Conservation (phyloP, 2,888 invertebrate genomes). For the Dryocosmus kuriphilus region DNA sequence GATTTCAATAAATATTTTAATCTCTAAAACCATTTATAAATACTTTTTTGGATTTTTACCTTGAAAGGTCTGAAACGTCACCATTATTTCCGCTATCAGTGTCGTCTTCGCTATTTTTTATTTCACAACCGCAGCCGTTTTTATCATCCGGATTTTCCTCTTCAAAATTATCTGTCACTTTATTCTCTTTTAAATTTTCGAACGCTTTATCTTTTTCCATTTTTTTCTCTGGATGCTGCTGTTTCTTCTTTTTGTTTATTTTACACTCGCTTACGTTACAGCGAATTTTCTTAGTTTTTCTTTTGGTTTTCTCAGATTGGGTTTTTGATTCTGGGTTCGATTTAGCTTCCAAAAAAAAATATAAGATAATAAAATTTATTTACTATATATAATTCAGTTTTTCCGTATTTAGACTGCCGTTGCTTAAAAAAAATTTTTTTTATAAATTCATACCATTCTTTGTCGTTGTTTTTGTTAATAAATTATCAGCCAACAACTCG, state of each 20-base stretch:
- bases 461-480: background rate
- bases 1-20: too few species aligned
- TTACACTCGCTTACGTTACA: background rate
- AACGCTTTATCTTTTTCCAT: background rate
- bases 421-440: too few species aligned
- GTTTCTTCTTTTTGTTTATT: background rate
- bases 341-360: background rate
- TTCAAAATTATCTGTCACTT: background rate
- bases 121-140: background rate
- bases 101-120: background rate
- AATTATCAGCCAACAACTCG: conserved; percentile 11
- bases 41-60: background rate
- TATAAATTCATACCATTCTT: background rate
- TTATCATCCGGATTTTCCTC: background rate
- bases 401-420: background rate
- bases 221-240: background rate
- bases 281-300: background rate
- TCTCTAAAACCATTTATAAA: background rate
- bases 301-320: background rate
- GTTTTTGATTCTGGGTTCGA: background rate
- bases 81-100: conserved; percentile 16
- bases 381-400: background rate
- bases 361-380: background rate
- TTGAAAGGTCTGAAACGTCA: conserved; percentile 18
- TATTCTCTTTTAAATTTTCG: background rate